A percentile compares a stretch with the other conserved stretches of the same genome.
Conservation (phyloP, 2,888 invertebrate species). For the Sarcophaga subvicina region DNA sequence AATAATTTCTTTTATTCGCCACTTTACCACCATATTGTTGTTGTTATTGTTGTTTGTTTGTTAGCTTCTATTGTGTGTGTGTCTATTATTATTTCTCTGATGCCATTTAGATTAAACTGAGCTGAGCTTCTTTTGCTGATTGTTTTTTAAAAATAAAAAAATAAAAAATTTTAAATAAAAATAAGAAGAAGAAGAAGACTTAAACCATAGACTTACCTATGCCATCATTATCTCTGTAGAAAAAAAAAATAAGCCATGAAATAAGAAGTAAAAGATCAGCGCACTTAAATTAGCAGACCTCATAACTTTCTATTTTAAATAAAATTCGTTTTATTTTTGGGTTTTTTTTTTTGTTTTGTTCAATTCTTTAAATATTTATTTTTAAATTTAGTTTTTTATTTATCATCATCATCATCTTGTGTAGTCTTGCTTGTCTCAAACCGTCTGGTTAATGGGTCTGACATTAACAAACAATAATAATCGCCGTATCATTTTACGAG, state of each 20-base stretch:
- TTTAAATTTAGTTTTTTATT: neutral
- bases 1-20: neutral
- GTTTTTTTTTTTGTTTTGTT: neutral
- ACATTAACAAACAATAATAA: neutral
- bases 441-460: neutral
- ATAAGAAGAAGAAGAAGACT: neutral
- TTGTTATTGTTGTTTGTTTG: neutral
- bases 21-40: neutral
- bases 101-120: neutral
- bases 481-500: neutral
- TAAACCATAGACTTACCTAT: neutral
- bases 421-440: neutral
- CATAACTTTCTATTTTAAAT: slow-evolving; percentile 53
- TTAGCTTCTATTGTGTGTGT: neutral
- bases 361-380: slow-evolving; percentile 11
- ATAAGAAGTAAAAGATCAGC: slow-evolving; percentile 10
- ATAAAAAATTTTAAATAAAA: neutral
- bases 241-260: slow-evolving; percentile 9
- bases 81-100: neutral
- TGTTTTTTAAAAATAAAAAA: no score
- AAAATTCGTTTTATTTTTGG: neutral
- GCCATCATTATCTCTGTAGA: neutral
- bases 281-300: slow-evolving; percentile 35
- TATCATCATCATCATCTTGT: neutral
- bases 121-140: neutral